A percentile compares a stretch with the other conserved stretches of the same genome.
Conservation (phyloP, 2,113 vertebrate genomes). For the Lophura nycthemera region DNA sequence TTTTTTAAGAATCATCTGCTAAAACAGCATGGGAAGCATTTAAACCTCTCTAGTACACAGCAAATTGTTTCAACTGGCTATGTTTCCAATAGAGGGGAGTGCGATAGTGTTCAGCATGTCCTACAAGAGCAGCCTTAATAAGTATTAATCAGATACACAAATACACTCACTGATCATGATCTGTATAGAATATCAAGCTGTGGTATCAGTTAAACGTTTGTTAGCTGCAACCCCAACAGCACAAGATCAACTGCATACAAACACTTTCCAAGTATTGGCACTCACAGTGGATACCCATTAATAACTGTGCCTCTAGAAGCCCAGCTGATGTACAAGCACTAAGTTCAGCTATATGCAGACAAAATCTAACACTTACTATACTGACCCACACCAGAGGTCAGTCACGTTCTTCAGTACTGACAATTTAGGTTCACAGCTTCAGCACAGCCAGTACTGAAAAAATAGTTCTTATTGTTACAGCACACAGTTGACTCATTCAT, state of each 20-base stretch:
- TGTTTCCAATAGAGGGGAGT: neutral
- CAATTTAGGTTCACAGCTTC: neutral
- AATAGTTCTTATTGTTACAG: neutral
- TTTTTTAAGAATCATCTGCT: neutral
- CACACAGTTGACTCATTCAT: neutral
- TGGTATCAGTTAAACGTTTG: fast-evolving
- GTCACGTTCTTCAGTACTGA: neutral
- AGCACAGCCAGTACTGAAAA: neutral
- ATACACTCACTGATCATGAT: fast-evolving
- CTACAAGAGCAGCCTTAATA: neutral
- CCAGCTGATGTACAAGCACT: neutral
- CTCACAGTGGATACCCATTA: neutral
- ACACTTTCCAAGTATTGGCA: neutral
- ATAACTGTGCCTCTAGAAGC: neutral
- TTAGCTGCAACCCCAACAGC: neutral
- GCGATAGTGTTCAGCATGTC: neutral
- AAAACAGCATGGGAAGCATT: neutral
- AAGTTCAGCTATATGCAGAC: neutral
- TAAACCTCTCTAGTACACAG: neutral
- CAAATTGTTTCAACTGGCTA: neutral
- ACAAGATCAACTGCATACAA: neutral
- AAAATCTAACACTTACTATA: neutral
- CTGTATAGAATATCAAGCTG: neutral
- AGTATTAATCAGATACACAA: neutral
- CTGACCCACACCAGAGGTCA: neutral